Evolutionary conservation across 2,888 invertebrate genomes (phyloP).

Genomic region (Luperina nickerlii): DNA sequence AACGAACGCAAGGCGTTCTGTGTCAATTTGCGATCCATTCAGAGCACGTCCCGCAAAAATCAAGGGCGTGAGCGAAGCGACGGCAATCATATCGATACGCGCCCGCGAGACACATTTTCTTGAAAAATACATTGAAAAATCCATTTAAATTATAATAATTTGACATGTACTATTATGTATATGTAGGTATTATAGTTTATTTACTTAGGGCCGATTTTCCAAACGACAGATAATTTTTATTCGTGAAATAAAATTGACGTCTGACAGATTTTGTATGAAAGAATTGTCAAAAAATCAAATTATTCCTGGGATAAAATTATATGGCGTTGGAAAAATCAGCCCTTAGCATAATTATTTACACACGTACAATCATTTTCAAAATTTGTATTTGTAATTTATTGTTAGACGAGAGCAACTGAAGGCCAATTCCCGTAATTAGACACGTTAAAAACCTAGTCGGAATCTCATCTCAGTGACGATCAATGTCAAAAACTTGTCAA

Average conservation of each 20-base stretch:
- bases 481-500: background rate
- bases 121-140: background rate
- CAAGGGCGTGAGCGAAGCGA: conserved; percentile 65
- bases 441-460: background rate
- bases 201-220: background rate
- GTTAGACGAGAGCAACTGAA: background rate
- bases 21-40: conserved; percentile 86
- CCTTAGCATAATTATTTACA: background rate
- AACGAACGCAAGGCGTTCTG: conserved; percentile 81
- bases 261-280: background rate
- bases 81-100: conserved; percentile 55
- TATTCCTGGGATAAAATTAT: background rate
- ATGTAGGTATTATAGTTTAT: too few species aligned
- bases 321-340: background rate
- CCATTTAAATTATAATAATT: background rate
- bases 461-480: background rate
- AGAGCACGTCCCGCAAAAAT: conserved; percentile 76
- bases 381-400: background rate
- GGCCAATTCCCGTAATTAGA: background rate
- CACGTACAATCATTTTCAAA: too few species aligned
- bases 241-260: background rate
- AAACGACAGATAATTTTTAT: background rate
- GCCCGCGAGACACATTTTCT: background rate
- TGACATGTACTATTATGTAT: too few species aligned
- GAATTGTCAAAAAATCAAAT: background rate